Evolutionary conservation across 2,113 vertebrate species (phyloP), one percentile per base, ranked within the genome.

Genomic region (Oceanodroma tethys): DNA sequence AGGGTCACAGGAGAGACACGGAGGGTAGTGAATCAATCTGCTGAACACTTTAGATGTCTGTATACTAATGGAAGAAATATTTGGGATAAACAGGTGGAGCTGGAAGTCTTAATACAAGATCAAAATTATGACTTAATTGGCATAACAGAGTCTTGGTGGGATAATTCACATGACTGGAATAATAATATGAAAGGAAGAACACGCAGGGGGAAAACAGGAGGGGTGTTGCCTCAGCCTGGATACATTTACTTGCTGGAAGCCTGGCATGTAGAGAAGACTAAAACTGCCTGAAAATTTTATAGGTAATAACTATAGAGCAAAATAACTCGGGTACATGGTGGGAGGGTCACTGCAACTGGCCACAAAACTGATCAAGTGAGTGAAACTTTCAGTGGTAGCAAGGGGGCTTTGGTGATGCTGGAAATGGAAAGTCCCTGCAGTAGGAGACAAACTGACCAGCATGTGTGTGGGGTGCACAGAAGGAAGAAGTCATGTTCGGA

Each of bases 121-220:
- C 65, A 93, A 95, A 96, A 97, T 95, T 94, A 91, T 75, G 8
- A 87, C 84, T 96, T 96, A 94, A 96, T 93, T 94, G 94, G 60
- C 12, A 1, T 97, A 95, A 81, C 81, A 72, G 86, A 76, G 84
- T 45, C 87, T 96, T 96, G 58, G 73, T 94, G 95, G 81, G 60
- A 94, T 93, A 89, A 95, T 68, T 85, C 3, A 0, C 81, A 79
- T 93, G 89, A 81, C 81, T 75, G 40, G 95, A 95, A 96, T 93
- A 96, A 45, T 82, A 89, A 97, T 74, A 81, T 11, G 56, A 81
- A 96, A 93, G 52, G 56, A 92, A 91, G 56, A 97, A 63, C 55
- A 85, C 21, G 20, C 47, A 81, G 63, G 34, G 22, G 75, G 47
- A 40, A 55, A 95, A 63, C 11, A 84, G n/a, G 38, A 94, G 73